phyloP scores from a whole-genome alignment of 2,888 invertebrate species.

The Oxyscelio sp. region DNA sequence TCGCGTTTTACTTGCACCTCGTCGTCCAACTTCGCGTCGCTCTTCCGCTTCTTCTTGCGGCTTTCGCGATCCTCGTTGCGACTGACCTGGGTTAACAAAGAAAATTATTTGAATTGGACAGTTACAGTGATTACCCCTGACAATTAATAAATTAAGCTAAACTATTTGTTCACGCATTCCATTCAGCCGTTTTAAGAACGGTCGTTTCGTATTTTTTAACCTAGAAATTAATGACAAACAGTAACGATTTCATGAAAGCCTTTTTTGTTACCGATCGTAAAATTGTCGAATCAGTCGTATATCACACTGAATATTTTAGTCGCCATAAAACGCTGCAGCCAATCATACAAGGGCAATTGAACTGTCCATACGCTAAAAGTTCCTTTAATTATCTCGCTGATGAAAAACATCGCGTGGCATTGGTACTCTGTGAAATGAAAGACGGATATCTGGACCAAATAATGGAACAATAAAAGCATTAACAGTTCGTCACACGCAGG shows the following conservation, averaged over 20 bases:
- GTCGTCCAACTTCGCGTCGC: constrained; percentile 82
- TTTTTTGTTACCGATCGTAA: constrained; percentile 36
- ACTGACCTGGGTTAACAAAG: constrained; percentile 65
- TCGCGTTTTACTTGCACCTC: constrained; percentile 80
- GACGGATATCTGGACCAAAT: constrained; percentile 6
- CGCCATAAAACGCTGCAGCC: constrained; percentile 41
- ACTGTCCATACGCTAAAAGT: too few relatives aligned
- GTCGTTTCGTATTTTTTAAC: constrained; percentile 30
- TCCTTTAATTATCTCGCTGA: constrained; percentile 47
- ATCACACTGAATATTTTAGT: constrained; percentile 33
- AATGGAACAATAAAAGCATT: constrained; percentile 24
- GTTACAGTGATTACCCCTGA: constrained; percentile 31
- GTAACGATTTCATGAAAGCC: constrained; percentile 30
- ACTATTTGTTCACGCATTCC: constrained; percentile 25
- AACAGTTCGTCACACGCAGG: constrained; percentile 15
- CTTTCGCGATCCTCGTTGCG: constrained; percentile 89
- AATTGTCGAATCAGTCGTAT: constrained; percentile 43
- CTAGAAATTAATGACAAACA: constrained; percentile 40
- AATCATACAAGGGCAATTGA: too few relatives aligned
- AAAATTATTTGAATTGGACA: constrained; percentile 43
- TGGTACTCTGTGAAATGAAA: neutral
- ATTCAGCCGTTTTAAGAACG: constrained; percentile 18
- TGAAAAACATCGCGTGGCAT: constrained; percentile 25
- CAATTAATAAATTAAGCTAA: constrained; percentile 41
- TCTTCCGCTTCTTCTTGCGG: constrained; percentile 84